Percentiles rank a stretch among this genome's conserved stretches.
These are phyloP conservation scores for Clarias magur DNA, from an alignment of 2,113 vertebrate genomes.

Conservation along the genomic window DNA sequence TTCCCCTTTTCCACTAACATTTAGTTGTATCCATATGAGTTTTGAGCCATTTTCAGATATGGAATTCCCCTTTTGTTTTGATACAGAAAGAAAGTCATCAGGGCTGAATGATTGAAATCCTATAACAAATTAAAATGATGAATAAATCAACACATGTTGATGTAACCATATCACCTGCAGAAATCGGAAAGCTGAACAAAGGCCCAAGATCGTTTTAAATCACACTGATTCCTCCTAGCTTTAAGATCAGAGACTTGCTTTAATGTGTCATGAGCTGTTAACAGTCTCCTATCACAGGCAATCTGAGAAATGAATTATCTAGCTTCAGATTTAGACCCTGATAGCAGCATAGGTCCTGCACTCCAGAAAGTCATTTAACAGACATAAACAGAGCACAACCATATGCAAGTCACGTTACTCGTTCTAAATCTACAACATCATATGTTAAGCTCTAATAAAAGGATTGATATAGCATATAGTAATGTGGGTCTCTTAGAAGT, in stretches of 20 bases:
- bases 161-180: neutral
- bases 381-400: slow-evolving; percentile 54
- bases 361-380: slow-evolving; percentile 69
- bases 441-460: slow-evolving; percentile 63
- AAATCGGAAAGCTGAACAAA: slow-evolving; percentile 7
- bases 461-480: slow-evolving; percentile 56
- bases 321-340: slow-evolving; percentile 70
- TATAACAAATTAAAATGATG: slow-evolving; percentile 27
- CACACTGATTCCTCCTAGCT: slow-evolving; percentile 47
- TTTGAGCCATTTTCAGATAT: neutral
- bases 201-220: slow-evolving; percentile 32
- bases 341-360: slow-evolving; percentile 70
- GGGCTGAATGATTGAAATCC: slow-evolving; percentile 2
- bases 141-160: slow-evolving; percentile 21
- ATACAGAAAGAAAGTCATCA: neutral
- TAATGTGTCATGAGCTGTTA: slow-evolving; percentile 66
- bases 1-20: neutral
- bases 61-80: neutral
- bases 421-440: slow-evolving; percentile 59
- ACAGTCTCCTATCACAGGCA: slow-evolving; percentile 67
- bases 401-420: slow-evolving; percentile 62
- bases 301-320: slow-evolving; percentile 75
- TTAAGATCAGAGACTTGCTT: slow-evolving; percentile 52
- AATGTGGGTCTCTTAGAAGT: slow-evolving; percentile 32
- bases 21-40: neutral